A percentile compares a stretch with the other conserved stretches of the same genome.
Evolutionary conservation across 2,888 invertebrate species (phyloP).

Genomic region (Lepidochrysops patricia): DNA sequence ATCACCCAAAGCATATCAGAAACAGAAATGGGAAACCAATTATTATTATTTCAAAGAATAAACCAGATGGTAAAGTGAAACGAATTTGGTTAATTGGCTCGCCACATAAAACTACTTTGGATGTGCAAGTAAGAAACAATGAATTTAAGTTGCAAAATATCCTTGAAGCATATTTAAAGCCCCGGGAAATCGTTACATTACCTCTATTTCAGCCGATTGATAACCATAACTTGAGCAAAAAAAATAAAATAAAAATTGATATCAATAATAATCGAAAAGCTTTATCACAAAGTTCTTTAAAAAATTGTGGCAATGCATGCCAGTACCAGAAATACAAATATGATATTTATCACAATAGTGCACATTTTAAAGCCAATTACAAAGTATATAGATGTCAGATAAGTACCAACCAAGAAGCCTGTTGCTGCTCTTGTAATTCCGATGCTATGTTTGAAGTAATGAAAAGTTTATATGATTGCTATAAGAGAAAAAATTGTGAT

Average conservation of each 20-base stretch:
- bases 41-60: neutral
- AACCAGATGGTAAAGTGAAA: neutral
- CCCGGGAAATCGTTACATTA: neutral
- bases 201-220: neutral
- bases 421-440: slow-evolving; percentile 52
- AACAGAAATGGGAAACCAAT: neutral
- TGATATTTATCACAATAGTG: neutral
- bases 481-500: slow-evolving; percentile 53
- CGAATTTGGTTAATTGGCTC: neutral
- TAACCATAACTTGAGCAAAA: neutral
- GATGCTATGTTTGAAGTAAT: slow-evolving; percentile 61
- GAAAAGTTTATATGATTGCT: slow-evolving; percentile 57
- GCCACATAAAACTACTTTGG: neutral
- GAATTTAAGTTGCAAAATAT: neutral
- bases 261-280: neutral
- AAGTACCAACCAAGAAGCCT: slow-evolving; percentile 36
- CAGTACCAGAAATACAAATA: neutral
- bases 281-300: neutral
- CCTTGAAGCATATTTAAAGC: neutral
- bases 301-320: neutral
- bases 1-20: neutral
- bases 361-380: slow-evolving; percentile 13
- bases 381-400: slow-evolving; percentile 41
- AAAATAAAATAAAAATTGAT: neutral
- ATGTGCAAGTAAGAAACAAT: neutral